phyloP scores from a whole-genome alignment of 2,797 vertebrate genomes.

The Scomberomorus guttatus region DNA sequence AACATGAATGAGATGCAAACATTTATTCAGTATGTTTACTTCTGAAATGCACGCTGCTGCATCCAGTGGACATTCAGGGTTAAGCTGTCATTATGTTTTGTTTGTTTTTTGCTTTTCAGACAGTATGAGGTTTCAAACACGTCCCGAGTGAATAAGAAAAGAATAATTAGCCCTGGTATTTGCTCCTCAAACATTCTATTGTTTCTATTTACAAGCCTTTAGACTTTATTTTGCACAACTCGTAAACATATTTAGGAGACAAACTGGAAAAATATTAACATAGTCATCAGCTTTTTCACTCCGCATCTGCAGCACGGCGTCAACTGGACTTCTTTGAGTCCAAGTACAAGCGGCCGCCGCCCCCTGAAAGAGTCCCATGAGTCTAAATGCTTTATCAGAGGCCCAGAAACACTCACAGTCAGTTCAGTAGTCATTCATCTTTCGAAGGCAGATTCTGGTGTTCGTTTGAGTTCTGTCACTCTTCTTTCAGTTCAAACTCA shows the following conservation, averaged over 20 bases:
- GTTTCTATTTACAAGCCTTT: slow-evolving; percentile 32
- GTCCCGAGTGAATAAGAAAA: background rate
- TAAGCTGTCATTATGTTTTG: too few relatives aligned
- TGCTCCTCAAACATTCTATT: slow-evolving; percentile 54
- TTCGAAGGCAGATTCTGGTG: slow-evolving; percentile 45
- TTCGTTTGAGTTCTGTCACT: slow-evolving; percentile 29
- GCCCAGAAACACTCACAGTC: slow-evolving; percentile 39
- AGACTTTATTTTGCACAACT: slow-evolving; percentile 17
- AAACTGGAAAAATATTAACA: slow-evolving; percentile 26
- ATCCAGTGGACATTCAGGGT: background rate
- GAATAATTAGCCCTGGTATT: background rate
- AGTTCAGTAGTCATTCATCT: slow-evolving; percentile 49
- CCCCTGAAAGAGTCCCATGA: background rate
- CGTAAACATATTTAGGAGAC: slow-evolving; percentile 18
- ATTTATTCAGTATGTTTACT: too few relatives aligned
- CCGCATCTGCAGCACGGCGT: slow-evolving; percentile 10
- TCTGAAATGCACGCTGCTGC: background rate
- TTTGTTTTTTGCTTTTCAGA: background rate
- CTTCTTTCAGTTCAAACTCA: background rate
- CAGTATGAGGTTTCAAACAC: background rate
- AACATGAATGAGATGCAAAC: too few relatives aligned
- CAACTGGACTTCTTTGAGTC: background rate
- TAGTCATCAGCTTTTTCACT: slow-evolving; percentile 12
- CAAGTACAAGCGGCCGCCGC: background rate
- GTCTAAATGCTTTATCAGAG: slow-evolving; percentile 17